Evolutionary conservation across 2,888 invertebrate genomes (phyloP).

Genomic region (Tetragnatha montana): DNA sequence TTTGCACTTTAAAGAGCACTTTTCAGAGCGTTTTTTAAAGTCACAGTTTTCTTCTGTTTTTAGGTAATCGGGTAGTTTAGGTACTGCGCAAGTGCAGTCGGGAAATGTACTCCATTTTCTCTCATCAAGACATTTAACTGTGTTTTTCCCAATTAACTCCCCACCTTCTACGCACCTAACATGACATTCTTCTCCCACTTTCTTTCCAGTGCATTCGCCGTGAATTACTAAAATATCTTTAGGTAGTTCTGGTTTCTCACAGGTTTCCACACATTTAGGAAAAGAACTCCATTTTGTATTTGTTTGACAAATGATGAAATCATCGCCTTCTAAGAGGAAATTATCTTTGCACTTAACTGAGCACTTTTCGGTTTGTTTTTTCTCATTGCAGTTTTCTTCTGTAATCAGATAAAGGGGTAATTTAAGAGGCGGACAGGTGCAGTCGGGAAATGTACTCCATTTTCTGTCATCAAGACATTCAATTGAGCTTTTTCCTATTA

Average conservation of each 20-base stretch:
- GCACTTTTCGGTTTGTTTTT: neutral
- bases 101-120: slow-evolving; percentile 9
- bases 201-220: neutral
- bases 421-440: slow-evolving; percentile 1
- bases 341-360: neutral
- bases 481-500: neutral
- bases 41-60: slow-evolving; percentile 1
- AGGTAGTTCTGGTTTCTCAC: neutral
- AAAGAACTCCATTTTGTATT: slow-evolving; percentile 11
- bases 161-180: slow-evolving; percentile 7
- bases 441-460: neutral
- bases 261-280: neutral
- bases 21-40: neutral
- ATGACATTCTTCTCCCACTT: neutral
- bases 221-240: neutral
- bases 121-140: neutral
- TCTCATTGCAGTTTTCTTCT: neutral
- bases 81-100: slow-evolving; percentile 13
- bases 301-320: neutral
- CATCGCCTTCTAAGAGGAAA: neutral
- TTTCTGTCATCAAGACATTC: neutral
- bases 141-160: neutral
- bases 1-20: neutral
- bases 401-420: neutral
- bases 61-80: neutral